These are phyloP conservation scores for Esox lucius DNA, from an alignment of 2,797 vertebrate species.

Conservation along the genomic window DNA sequence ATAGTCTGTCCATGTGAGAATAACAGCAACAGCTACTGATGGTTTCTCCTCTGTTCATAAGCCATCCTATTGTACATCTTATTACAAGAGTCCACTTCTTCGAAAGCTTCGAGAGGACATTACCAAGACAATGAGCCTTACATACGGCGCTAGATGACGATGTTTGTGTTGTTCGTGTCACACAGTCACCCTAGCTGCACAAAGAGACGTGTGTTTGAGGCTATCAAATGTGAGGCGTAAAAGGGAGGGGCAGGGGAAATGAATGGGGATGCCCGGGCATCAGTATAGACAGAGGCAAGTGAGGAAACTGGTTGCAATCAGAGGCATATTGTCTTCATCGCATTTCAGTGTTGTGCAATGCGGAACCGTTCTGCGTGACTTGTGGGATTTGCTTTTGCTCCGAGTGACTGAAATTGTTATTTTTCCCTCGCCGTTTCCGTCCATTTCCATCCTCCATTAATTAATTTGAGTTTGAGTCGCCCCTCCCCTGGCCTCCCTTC, in stretches of 20 bases:
- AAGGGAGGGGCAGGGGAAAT: neutral
- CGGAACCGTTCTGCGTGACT: neutral
- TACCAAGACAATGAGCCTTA: neutral
- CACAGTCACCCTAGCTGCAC: neutral
- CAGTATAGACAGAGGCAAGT: slow-evolving; percentile 9
- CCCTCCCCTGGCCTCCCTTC: slow-evolving; percentile 1
- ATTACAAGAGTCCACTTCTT: neutral
- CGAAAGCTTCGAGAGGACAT: neutral
- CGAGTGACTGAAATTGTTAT: neutral
- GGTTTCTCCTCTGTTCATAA: neutral
- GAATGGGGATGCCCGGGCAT: slow-evolving; percentile 7
- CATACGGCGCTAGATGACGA: neutral
- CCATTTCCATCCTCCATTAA: neutral
- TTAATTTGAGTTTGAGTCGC: slow-evolving; percentile 23
- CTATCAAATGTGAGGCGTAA: slow-evolving; percentile 6
- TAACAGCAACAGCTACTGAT: neutral
- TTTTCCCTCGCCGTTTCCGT: slow-evolving; percentile 10
- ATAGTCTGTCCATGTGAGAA: neutral
- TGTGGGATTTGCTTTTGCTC: neutral
- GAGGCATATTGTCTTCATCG: neutral
- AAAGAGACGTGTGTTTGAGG: neutral
- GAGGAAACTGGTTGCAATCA: neutral
- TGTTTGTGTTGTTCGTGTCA: too few relatives aligned
- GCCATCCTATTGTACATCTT: neutral
- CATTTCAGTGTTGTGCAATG: neutral